phyloP scores from a whole-genome alignment of 2,113 vertebrate genomes.

The Melospiza melodia region DNA sequence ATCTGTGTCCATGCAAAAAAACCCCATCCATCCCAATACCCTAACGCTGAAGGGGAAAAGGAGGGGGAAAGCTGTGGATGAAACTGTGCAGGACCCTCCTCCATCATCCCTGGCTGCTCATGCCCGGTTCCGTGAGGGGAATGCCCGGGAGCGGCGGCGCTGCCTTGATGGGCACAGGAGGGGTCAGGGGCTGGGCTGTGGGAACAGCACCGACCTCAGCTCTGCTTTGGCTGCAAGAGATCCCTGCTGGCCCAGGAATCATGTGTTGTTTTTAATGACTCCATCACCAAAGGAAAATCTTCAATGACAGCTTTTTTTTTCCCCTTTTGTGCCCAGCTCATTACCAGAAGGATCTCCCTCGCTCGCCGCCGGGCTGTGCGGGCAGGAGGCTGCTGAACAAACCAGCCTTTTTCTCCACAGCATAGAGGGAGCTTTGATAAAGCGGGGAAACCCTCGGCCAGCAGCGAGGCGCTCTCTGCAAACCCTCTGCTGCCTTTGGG shows the following conservation, averaged over 20 bases:
- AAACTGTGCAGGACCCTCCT: background rate
- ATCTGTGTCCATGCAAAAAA: background rate
- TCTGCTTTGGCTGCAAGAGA: background rate
- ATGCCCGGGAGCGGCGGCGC: background rate
- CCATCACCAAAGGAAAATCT: constrained; percentile 32
- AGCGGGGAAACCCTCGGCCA: background rate
- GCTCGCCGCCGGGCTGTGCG: background rate
- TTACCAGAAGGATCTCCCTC: constrained; percentile 31
- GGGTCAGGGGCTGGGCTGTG: background rate
- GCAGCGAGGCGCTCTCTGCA: background rate
- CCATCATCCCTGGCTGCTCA: background rate
- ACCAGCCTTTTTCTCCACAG: background rate
- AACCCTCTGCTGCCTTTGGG: background rate
- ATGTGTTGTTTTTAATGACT: constrained; percentile 28
- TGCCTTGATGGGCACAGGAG: background rate
- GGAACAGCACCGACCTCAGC: background rate
- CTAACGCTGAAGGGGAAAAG: background rate
- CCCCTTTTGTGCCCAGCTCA: constrained; percentile 31
- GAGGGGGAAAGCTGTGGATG: background rate
- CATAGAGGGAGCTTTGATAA: constrained; percentile 44
- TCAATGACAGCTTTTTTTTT: background rate
- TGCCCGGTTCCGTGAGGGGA: background rate
- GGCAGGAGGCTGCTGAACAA: background rate
- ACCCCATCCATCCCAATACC: no score
- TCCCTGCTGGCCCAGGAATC: background rate